Evolutionary conservation across 2,113 vertebrate genomes (phyloP), one percentile per base, ranked within the genome.

Genomic region (Oncorhynchus clarkii): DNA sequence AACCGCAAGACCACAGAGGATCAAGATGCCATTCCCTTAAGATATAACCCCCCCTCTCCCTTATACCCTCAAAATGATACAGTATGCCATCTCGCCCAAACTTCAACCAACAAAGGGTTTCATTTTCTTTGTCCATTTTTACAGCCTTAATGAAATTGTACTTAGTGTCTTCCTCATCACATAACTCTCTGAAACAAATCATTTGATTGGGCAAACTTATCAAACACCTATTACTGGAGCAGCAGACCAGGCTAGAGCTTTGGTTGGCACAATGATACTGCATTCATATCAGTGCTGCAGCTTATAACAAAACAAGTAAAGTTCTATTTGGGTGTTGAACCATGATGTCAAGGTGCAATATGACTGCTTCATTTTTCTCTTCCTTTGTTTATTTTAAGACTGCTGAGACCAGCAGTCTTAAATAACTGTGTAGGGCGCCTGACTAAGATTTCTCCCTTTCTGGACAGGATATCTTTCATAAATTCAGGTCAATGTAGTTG

Each of bases 1-100:
- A 82, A 82, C 65, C 48, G 54, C 69, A 68, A 80, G 72, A 81
- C 57, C 18, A 72, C 65, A 80, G 68, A 59, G 83, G 86, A 87
- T 81, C 77, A 75, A 82, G 76, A 70, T 72, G 65, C 81, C 83
- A 83, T 83, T 75, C 76, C 82, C 80, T 85, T 75, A 78, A 48
- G 70, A 80, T 90, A 78, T 70, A 75, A 80, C 76, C 75, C 73
- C 71, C 27, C 27, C 29, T 16, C 49, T 51, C 79, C 77, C 82
- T 84, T 74, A 85, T 89, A 89, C 89, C 89, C 88, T 89, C 73
- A 76, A 54, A 79, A 82, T 18, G 54, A 54, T 84, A 75, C 57
- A 81, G 57, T 87, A 31, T 18, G 67, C 65, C 22, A 76, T 87
- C 73, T 86, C 64, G 60, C 68, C 70, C 22, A 83, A 85, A 79